Evolutionary conservation across 2,797 vertebrate genomes (phyloP), one percentile per base, ranked within the genome.

Genomic region (Ispidina lecontei): DNA sequence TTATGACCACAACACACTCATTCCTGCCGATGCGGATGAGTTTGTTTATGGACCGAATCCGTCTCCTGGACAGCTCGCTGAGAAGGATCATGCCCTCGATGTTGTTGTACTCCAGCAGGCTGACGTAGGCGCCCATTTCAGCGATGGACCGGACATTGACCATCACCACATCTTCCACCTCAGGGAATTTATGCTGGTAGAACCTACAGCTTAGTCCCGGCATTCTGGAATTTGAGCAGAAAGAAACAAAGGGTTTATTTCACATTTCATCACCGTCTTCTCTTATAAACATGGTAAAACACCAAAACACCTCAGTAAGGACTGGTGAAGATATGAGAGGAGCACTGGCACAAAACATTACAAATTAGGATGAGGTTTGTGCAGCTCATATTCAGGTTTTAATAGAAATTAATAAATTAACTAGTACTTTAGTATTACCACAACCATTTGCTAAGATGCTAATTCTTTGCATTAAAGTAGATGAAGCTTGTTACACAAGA

Each of bases 41-140:
- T 96, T 99, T 99, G 98, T 99, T 99, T 96, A 99, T 99, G 97
- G 99, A 99, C 69, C 99, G 99, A 79, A 99, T 99, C 19, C 99
- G 99, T 63, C 99, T 98, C 47, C 99, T 98, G 5, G 99, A 99
- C 46, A 99, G 97, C 94, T 99, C 99, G 17, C 99, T 99, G 55
- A 99, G 98, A 47, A 99, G 98, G 97, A 99, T 99, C 99, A 99
- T 99, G 96, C 99, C 99, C 92, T 99, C 99, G 6, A 99, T 99
- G 96, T 99, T 99, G 98, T 99, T 99, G 97, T 99, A 99, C 90
- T 99, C 99, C 96, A 99, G 89, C 25, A 99, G 97, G 98, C 99
- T 99, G 97, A 99, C 99, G 4, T 99, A 99, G 78, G 99, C 99
- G 5, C 99, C 99, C 99, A 99, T 99, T 96, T 99, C 99, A 1